A percentile compares a stretch with the other conserved stretches of the same genome.
phyloP scores from a whole-genome alignment of 2,888 invertebrate genomes.

The Metalampra italica region DNA sequence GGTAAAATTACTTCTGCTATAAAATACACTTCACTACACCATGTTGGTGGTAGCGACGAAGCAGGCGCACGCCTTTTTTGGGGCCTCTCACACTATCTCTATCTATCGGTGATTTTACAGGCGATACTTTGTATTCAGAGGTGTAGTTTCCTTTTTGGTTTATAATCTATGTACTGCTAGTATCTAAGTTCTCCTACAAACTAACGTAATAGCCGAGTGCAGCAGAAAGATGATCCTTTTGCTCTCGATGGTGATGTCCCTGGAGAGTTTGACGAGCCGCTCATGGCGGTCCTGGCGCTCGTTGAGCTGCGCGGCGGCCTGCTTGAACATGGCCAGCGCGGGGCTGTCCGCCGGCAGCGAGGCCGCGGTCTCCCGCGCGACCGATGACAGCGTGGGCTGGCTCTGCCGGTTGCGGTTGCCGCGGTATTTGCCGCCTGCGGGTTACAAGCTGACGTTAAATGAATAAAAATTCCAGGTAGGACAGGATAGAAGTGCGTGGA shows the following conservation, averaged over 20 bases:
- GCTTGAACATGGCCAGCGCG: conserved; percentile 80
- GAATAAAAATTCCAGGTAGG: not conserved
- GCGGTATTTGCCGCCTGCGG: conserved; percentile 44
- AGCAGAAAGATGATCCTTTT: conserved; percentile 92
- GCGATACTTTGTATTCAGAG: too few relatives aligned
- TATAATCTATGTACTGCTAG: too few relatives aligned
- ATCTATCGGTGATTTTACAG: too few relatives aligned
- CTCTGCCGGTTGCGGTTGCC: conserved; percentile 39
- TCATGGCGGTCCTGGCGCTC: conserved; percentile 90
- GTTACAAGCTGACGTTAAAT: not conserved
- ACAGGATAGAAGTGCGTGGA: not conserved
- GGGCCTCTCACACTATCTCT: too few relatives aligned
- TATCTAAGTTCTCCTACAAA: conserved; percentile 6
- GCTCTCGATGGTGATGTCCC: conserved; percentile 93
- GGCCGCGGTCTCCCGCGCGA: conserved; percentile 45
- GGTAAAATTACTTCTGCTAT: too few relatives aligned
- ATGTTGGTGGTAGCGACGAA: too few relatives aligned
- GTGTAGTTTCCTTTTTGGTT: too few relatives aligned
- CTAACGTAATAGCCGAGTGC: conserved; percentile 83
- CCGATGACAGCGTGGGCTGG: conserved; percentile 44
- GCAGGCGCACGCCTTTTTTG: too few relatives aligned
- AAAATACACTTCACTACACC: too few relatives aligned
- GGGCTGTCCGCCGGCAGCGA: conserved; percentile 61
- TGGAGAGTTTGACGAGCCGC: conserved; percentile 86
- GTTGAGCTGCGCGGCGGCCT: conserved; percentile 83